phyloP scores from a whole-genome alignment of 2,113 vertebrate genomes.

The Gorsachius goisagi region DNA sequence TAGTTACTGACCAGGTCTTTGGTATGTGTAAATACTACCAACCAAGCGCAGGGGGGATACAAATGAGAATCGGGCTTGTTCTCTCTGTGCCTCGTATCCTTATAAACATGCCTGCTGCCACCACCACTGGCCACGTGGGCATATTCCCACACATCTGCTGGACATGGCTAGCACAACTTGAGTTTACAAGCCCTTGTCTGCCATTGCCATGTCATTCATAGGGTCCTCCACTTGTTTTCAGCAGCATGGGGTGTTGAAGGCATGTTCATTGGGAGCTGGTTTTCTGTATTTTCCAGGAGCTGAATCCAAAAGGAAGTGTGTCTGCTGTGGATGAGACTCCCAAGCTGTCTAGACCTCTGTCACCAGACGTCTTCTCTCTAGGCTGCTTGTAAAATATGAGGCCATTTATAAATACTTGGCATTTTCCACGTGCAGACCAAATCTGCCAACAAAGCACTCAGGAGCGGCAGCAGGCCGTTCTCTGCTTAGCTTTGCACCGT shows the following conservation, averaged over 20 bases:
- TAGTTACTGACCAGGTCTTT: conserved; percentile 29
- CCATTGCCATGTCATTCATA: neutral
- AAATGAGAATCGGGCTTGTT: neutral
- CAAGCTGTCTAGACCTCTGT: neutral
- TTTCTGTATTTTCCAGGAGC: neutral
- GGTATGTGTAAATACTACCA: conserved; percentile 23
- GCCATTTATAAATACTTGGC: neutral
- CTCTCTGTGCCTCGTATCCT: neutral
- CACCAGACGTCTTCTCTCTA: neutral
- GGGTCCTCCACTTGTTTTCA: neutral
- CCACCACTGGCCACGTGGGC: neutral
- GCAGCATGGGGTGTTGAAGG: neutral
- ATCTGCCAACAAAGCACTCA: neutral
- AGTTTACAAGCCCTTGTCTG: neutral
- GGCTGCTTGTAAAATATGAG: neutral
- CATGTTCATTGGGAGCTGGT: neutral
- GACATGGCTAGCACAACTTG: neutral
- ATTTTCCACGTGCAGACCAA: neutral
- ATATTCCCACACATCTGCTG: neutral
- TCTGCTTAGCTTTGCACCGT: neutral
- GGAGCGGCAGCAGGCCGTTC: neutral
- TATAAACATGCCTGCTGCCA: neutral
- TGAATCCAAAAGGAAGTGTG: neutral
- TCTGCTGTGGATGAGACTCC: neutral
- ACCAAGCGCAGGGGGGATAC: rapidly evolving